These are phyloP conservation scores for Pycnomerus fuliginosus DNA, from an alignment of 2,888 invertebrate species.

Conservation along the genomic window DNA sequence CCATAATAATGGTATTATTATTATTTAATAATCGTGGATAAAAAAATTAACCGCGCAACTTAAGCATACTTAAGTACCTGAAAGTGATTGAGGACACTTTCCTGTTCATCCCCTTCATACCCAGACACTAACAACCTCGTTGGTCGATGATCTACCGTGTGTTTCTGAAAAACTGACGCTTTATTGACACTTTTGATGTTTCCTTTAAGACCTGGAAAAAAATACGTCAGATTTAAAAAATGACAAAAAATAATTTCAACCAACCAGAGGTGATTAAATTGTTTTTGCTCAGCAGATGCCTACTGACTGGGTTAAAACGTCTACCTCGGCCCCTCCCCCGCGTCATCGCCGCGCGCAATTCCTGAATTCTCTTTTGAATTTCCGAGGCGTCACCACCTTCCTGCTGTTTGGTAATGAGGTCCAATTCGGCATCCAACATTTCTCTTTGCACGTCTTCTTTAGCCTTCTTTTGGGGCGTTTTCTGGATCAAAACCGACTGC, in stretches of 20 bases:
- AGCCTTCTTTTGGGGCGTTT: slow-evolving; percentile 31
- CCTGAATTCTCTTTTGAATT: slow-evolving; percentile 73
- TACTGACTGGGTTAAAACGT: slow-evolving; percentile 41
- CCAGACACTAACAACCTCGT: slow-evolving; percentile 84
- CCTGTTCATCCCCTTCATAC: slow-evolving; percentile 80
- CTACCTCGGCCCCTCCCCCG: slow-evolving; percentile 37
- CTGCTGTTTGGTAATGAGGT: slow-evolving; percentile 85
- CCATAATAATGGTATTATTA: too few relatives aligned
- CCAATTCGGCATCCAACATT: slow-evolving; percentile 86
- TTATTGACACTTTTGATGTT: slow-evolving; percentile 34
- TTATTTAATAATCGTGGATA: slow-evolving; percentile 3
- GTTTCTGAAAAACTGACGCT: slow-evolving; percentile 49
- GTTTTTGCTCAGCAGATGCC: slow-evolving; percentile 48
- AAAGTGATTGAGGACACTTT: slow-evolving; percentile 78
- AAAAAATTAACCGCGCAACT: background rate
- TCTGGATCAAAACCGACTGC: slow-evolving; percentile 29
- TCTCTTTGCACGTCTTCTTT: slow-evolving; percentile 85
- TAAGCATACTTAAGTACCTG: slow-evolving; percentile 60
- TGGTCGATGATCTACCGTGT: slow-evolving; percentile 80
- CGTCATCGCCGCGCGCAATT: slow-evolving; percentile 57
- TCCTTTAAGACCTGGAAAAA: slow-evolving; percentile 32
- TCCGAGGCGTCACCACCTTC: slow-evolving; percentile 85
- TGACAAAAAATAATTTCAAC: slow-evolving; percentile 3
- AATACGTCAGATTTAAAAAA: slow-evolving; percentile 5
- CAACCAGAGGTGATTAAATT: slow-evolving; percentile 42